These are phyloP conservation scores for Dendronephthya gigantea DNA, from an alignment of 64 coral and sea anemone genomes.

Conservation along the genomic window DNA sequence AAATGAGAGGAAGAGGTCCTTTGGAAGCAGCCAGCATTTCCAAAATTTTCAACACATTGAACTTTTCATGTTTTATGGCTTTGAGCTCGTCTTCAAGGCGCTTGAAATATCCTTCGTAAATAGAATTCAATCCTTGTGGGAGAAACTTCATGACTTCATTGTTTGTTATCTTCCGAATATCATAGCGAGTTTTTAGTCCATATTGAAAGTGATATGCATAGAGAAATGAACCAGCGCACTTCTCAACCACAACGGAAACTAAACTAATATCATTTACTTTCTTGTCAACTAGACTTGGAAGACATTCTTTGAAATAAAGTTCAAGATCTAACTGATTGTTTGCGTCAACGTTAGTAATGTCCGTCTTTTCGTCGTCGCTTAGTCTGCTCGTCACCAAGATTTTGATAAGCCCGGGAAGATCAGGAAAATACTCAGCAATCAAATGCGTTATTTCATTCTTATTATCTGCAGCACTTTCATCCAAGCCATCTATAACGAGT, in stretches of 20 bases:
- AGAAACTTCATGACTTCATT: conserved; percentile 8
- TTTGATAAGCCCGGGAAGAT: too few relatives aligned
- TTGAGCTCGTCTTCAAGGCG: conserved; percentile 13
- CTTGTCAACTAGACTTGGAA: background rate
- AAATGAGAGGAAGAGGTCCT: too few relatives aligned
- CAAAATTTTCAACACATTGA: too few relatives aligned
- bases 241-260: conserved; percentile 3
- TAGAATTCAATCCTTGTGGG: too few relatives aligned
- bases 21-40: too few relatives aligned
- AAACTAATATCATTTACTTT: too few relatives aligned
- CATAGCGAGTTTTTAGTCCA: background rate
- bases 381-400: conserved; percentile 53
- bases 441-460: too few relatives aligned
- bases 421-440: too few relatives aligned
- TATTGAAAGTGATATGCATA: too few relatives aligned
- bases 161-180: background rate
- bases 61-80: background rate
- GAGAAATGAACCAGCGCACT: too few relatives aligned
- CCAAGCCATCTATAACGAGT: conserved; percentile 47
- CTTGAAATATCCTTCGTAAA: conserved; percentile 37
- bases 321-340: conserved; percentile 22
- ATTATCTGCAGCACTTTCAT: too few relatives aligned
- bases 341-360: background rate
- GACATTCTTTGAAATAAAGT: background rate
- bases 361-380: background rate